Evolutionary conservation across 2,888 invertebrate genomes (phyloP).

Genomic region (Xiphydria camelus): DNA sequence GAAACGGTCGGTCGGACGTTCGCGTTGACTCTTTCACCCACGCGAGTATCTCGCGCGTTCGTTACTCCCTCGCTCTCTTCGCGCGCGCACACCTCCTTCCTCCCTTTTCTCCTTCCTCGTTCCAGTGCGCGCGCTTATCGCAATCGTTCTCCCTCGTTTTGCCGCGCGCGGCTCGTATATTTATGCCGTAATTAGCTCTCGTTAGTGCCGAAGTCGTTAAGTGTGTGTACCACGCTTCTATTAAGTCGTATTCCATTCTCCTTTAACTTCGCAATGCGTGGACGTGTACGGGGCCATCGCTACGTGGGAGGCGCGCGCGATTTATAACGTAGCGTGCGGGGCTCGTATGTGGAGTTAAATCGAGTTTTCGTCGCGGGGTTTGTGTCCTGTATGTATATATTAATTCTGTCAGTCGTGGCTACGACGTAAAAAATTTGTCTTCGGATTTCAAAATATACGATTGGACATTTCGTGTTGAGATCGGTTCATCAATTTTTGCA

Average conservation of each 20-base stretch:
- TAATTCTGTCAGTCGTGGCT: too few relatives aligned
- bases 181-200: conserved; percentile 36
- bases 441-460: too few relatives aligned
- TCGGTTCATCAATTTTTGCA: too few relatives aligned
- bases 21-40: conserved; percentile 15
- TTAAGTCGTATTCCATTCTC: conserved; percentile 25
- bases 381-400: too few relatives aligned
- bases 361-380: too few relatives aligned
- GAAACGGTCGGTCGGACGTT: conserved; percentile 25
- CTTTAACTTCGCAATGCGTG: conserved; percentile 30
- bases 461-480: too few relatives aligned
- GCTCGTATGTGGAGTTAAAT: too few relatives aligned
- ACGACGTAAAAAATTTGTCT: too few relatives aligned
- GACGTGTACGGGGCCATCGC: too few relatives aligned
- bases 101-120: not conserved
- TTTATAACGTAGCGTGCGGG: too few relatives aligned
- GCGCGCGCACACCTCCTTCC: too few relatives aligned
- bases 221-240: conserved; percentile 26
- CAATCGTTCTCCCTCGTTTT: conserved; percentile 34
- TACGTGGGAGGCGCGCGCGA: too few relatives aligned
- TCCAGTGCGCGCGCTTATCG: conserved; percentile 22
- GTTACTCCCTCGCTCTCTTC: conserved; percentile 15
- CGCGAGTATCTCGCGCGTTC: conserved; percentile 1
- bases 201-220: conserved; percentile 29
- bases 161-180: conserved; percentile 28